These are phyloP conservation scores for Drosophila neoperkinsi DNA, from an alignment of 2,888 invertebrate species.

Conservation along the genomic window DNA sequence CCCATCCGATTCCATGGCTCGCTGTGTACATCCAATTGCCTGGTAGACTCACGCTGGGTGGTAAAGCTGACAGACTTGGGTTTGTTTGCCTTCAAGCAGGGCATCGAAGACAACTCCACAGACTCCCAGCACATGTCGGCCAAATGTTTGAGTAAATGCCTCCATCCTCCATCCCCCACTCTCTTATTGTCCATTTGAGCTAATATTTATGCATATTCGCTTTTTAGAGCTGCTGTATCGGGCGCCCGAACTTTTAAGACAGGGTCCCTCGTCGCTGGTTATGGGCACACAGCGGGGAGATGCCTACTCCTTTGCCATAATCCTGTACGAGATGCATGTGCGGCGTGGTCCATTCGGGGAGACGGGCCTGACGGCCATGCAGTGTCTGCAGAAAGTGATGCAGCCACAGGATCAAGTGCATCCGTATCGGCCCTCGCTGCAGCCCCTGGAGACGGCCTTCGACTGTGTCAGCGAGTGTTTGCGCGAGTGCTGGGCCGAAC, in stretches of 20 bases:
- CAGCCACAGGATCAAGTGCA: conserved; percentile 80
- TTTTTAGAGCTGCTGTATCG: conserved; percentile 90
- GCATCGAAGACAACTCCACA: conserved; percentile 88
- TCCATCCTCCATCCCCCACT: too few relatives aligned
- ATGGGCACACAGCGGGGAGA: conserved; percentile 91
- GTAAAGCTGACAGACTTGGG: conserved; percentile 97
- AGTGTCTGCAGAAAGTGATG: conserved; percentile 85
- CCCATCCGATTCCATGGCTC: conserved; percentile 94
- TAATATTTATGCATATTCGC: neutral
- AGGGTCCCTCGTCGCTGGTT: conserved; percentile 84
- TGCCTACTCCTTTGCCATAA: conserved; percentile 94
- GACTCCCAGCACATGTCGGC: conserved; percentile 87
- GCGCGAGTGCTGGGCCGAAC: conserved; percentile 95
- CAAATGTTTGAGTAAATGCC: conserved; percentile 89
- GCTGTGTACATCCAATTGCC: conserved; percentile 95
- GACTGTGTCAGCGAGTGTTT: conserved; percentile 94
- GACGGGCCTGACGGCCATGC: conserved; percentile 88
- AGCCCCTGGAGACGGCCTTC: conserved; percentile 91
- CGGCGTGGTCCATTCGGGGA: conserved; percentile 94
- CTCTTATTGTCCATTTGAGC: neutral
- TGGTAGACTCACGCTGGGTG: conserved; percentile 98
- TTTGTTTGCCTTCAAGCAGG: conserved; percentile 93
- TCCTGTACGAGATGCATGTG: conserved; percentile 95
- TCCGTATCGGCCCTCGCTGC: conserved; percentile 89
- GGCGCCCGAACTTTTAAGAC: conserved; percentile 91